phyloP scores from a whole-genome alignment of 1,140 invertebrate species.

The Solenopsis invicta region DNA sequence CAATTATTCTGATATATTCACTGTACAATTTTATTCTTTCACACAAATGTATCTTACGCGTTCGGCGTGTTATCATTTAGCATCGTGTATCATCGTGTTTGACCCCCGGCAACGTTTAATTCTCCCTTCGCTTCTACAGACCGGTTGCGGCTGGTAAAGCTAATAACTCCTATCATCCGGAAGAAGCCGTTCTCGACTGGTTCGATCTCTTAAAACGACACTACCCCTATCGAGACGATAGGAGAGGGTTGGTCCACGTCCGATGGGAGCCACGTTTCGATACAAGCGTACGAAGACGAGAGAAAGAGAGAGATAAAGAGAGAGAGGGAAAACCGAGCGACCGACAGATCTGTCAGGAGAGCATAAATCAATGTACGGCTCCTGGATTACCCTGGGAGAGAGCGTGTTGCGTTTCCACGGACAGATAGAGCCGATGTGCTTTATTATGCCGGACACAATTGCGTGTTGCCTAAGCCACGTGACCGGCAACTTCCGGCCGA shows the following conservation, averaged over 20 bases:
- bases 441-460: constrained; percentile 78
- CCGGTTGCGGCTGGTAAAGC: constrained; percentile 39
- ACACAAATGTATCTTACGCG: neutral
- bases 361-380: constrained; percentile 71
- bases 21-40: neutral
- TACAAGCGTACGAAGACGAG: neutral
- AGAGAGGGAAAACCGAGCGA: constrained; percentile 32
- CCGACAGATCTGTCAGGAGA: constrained; percentile 54
- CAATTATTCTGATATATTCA: neutral
- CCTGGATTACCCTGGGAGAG: constrained; percentile 62
- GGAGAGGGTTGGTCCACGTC: constrained; percentile 65
- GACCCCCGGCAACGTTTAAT: constrained; percentile 20
- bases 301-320: constrained; percentile 2
- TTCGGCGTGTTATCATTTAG: constrained; percentile 28
- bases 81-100: constrained; percentile 33
- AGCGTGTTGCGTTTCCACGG: constrained; percentile 71
- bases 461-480: constrained; percentile 76
- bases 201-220: constrained; percentile 53
- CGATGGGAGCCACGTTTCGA: constrained; percentile 52
- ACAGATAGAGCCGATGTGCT: constrained; percentile 71
- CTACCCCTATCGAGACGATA: constrained; percentile 42
- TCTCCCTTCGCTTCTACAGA: constrained; percentile 31
- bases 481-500: constrained; percentile 77
- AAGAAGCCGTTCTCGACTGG: constrained; percentile 30
- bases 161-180: constrained; percentile 46